A percentile compares a stretch with the other conserved stretches of the same genome.
phyloP scores from a whole-genome alignment of 1,140 invertebrate genomes.

The Adelges cooleyi region DNA sequence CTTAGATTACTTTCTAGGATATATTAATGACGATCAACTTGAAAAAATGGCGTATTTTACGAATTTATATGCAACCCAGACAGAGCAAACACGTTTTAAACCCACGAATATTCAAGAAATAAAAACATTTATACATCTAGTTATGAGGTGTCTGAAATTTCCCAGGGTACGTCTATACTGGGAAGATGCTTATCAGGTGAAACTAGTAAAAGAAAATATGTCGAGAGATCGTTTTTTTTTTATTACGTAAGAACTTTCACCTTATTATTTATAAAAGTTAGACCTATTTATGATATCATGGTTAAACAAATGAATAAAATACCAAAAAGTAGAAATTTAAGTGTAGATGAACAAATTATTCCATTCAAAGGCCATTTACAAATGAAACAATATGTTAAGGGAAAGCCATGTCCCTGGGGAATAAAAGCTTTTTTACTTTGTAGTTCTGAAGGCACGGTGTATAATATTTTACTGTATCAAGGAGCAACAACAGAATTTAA shows the following conservation, averaged over 20 bases:
- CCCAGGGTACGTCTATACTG: slow-evolving; percentile 30
- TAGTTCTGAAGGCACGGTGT: too few species aligned
- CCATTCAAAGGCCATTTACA: slow-evolving; percentile 33
- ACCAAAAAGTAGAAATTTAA: slow-evolving; percentile 29
- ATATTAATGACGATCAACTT: not conserved
- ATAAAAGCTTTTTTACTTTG: too few species aligned
- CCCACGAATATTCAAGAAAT: slow-evolving; percentile 27
- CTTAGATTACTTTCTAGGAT: not conserved
- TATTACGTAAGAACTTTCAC: slow-evolving; percentile 22
- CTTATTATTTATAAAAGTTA: slow-evolving; percentile 30
- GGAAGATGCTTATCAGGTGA: not conserved
- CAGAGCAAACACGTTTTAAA: not conserved
- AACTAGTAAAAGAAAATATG: slow-evolving; percentile 12
- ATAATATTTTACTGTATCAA: too few species aligned
- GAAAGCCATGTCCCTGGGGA: too few species aligned
- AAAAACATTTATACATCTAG: slow-evolving; percentile 29
- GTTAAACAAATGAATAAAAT: slow-evolving; percentile 9
- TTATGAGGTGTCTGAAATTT: slow-evolving; percentile 29
- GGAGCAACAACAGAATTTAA: too few species aligned
- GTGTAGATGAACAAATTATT: slow-evolving; percentile 36
- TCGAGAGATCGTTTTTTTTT: slow-evolving; percentile 25
- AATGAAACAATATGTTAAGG: too few species aligned
- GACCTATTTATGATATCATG: slow-evolving; percentile 29
- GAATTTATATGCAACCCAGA: slow-evolving; percentile 4
- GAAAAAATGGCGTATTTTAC: not conserved